Evolutionary conservation across 2,888 invertebrate genomes (phyloP).

Genomic region (Watsonalla cultraria): DNA sequence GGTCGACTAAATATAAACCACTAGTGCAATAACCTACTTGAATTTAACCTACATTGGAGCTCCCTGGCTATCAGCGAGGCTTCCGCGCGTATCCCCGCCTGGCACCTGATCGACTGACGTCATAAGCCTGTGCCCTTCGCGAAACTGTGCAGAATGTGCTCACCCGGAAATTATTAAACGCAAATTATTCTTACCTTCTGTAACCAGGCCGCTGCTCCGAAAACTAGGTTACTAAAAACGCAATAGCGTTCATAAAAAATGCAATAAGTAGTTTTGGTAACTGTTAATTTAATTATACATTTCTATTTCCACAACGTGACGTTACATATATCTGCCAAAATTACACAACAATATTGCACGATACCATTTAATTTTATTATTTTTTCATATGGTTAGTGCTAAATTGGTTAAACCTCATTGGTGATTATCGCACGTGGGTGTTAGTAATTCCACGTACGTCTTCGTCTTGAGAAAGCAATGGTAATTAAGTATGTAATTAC

Average conservation of each 20-base stretch:
- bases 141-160: slow-evolving; percentile 49
- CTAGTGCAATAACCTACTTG: slow-evolving; percentile 78
- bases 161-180: slow-evolving; percentile 66
- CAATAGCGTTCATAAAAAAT: slow-evolving; percentile 33
- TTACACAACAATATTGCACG: neutral
- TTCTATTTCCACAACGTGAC: slow-evolving; percentile 4
- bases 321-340: neutral
- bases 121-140: slow-evolving; percentile 52
- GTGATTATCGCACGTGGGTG: neutral
- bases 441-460: no score
- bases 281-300: slow-evolving; percentile 39
- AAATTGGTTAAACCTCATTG: neutral
- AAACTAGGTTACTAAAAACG: slow-evolving; percentile 53
- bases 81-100: slow-evolving; percentile 65
- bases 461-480: no score
- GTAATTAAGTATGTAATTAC: no score
- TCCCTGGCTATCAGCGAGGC: slow-evolving; percentile 62
- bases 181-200: slow-evolving; percentile 60
- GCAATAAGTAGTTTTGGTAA: slow-evolving; percentile 18
- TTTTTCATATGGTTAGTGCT: neutral
- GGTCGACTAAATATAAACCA: slow-evolving; percentile 50
- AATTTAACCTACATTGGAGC: slow-evolving; percentile 71
- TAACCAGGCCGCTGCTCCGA: slow-evolving; percentile 45
- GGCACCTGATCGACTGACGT: slow-evolving; percentile 71
- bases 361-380: neutral